These are phyloP conservation scores for Heterohyrax brucei DNA, from an alignment of 2,797 vertebrate species.

Conservation along the genomic window DNA sequence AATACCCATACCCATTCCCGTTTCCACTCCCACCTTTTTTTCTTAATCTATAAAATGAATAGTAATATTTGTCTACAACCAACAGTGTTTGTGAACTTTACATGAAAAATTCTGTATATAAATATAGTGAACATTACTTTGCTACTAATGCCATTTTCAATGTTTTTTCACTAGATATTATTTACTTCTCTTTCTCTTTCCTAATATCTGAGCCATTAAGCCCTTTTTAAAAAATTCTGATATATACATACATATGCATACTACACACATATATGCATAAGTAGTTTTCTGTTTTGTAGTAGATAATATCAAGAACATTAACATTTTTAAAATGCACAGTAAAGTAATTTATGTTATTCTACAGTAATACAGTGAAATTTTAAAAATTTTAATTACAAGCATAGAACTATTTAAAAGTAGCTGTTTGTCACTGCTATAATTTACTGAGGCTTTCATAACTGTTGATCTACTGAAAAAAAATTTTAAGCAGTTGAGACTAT, in stretches of 20 bases:
- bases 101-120: background rate
- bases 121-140: conserved; percentile 41
- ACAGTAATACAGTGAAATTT: background rate
- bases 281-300: conserved; percentile 38
- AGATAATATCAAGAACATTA: background rate
- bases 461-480: conserved; percentile 52
- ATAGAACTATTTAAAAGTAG: conserved; percentile 37
- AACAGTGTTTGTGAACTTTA: conserved; percentile 36
- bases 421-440: background rate
- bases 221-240: conserved; percentile 29
- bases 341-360: background rate
- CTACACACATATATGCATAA: background rate
- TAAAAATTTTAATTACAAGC: conserved; percentile 25
- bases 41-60: conserved; percentile 58
- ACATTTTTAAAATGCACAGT: conserved; percentile 8
- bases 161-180: conserved; percentile 1
- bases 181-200: conserved; percentile 49
- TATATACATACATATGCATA: background rate
- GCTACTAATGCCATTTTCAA: conserved; percentile 12
- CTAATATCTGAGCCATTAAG: conserved; percentile 26
- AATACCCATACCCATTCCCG: background rate
- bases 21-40: background rate
- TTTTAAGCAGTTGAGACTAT: conserved; percentile 35
- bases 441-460: conserved; percentile 54
- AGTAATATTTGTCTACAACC: conserved; percentile 29